Conservation (phyloP, 2,113 vertebrate genomes). For the Odocoileus virginianus region DNA sequence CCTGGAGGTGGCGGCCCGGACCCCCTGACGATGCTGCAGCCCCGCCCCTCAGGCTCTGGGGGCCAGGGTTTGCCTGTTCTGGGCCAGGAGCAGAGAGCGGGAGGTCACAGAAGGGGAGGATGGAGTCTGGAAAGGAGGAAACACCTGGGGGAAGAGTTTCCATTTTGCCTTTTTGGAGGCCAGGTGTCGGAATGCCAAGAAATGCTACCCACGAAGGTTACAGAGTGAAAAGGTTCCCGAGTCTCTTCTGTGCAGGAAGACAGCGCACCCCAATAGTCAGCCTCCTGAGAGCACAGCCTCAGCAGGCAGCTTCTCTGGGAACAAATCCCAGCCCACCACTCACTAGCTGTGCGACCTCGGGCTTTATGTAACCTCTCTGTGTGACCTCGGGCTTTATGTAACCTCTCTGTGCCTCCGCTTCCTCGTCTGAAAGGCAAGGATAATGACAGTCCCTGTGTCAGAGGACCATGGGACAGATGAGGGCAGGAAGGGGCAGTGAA, state of each 20-base stretch:
- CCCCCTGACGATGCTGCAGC: neutral
- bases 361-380: neutral
- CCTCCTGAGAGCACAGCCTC: neutral
- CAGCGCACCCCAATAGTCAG: neutral
- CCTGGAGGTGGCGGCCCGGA: neutral
- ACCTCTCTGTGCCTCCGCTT: neutral
- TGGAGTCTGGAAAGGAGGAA: neutral
- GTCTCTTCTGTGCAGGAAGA: neutral
- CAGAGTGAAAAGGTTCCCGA: neutral
- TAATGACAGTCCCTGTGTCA: neutral
- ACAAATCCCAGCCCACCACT: neutral
- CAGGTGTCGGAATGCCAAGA: neutral
- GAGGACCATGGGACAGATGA: neutral
- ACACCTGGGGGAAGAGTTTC: neutral
- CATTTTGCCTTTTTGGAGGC: neutral
- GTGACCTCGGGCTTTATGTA: no score
- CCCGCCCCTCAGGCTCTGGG: accelerated
- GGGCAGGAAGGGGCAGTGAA: neutral
- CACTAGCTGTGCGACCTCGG: neutral
- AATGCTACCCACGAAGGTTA: neutral
- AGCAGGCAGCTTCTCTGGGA: neutral
- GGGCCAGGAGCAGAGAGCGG: neutral
- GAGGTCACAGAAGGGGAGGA: neutral
- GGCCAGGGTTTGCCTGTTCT: neutral
- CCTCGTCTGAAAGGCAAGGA: neutral